phyloP scores from a whole-genome alignment of 2,113 vertebrate species.

The Polyodon spathula region DNA sequence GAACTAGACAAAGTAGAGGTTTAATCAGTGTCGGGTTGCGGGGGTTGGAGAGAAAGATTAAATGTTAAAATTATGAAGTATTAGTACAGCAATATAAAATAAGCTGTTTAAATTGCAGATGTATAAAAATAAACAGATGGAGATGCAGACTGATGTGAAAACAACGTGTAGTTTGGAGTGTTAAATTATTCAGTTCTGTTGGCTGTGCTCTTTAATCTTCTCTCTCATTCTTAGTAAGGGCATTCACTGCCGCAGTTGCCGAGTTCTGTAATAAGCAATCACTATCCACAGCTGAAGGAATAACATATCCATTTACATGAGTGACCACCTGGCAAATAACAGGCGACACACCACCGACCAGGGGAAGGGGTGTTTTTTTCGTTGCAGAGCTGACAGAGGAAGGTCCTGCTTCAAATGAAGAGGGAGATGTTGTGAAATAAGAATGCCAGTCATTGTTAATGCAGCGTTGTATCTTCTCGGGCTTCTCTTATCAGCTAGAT shows the following conservation, averaged over 20 bases:
- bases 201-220: slow-evolving; percentile 1
- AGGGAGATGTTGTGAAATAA: slow-evolving; percentile 18
- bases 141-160: background rate
- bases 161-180: background rate
- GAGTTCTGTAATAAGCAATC: slow-evolving; percentile 3
- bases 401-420: slow-evolving; percentile 20
- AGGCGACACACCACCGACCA: slow-evolving; percentile 11
- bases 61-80: too few relatives aligned
- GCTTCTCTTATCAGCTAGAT: slow-evolving; percentile 10
- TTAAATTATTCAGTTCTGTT: background rate
- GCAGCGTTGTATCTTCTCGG: background rate
- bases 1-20: too few relatives aligned
- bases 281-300: slow-evolving; percentile 1
- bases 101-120: background rate
- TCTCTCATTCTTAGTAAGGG: background rate
- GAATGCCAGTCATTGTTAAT: slow-evolving; percentile 11
- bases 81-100: slow-evolving; percentile 1
- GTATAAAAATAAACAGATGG: slow-evolving; percentile 1
- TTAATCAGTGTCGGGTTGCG: too few relatives aligned
- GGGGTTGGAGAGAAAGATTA: too few relatives aligned
- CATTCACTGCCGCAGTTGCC: background rate
- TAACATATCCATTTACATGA: slow-evolving; percentile 15
- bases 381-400: slow-evolving; percentile 20
- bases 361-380: slow-evolving; percentile 19
- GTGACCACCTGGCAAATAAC: slow-evolving; percentile 20